These are phyloP conservation scores for Halichoerus grypus DNA, from an alignment of 2,113 vertebrate genomes.

Conservation along the genomic window DNA sequence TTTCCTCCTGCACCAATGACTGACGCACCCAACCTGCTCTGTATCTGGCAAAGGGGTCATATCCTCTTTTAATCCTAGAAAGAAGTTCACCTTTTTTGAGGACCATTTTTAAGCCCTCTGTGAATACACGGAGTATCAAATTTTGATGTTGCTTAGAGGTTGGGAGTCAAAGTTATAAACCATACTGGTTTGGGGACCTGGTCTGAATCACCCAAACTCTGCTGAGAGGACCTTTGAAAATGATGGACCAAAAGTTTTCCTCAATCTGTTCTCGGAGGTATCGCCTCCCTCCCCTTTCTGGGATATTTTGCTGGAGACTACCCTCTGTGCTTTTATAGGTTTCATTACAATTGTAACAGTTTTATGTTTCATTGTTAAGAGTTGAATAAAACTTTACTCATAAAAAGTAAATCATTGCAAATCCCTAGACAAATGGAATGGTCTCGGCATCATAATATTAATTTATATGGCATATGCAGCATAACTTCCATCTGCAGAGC, in stretches of 20 bases:
- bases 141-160: not conserved
- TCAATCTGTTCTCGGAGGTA: constrained; percentile 35
- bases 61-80: not conserved
- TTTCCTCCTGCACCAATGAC: not conserved
- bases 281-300: not conserved
- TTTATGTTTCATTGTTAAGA: constrained; percentile 79
- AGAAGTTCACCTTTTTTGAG: not conserved
- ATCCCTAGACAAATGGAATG: constrained; percentile 77
- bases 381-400: constrained; percentile 81
- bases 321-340: constrained; percentile 69
- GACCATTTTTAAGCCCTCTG: not conserved
- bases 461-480: constrained; percentile 58
- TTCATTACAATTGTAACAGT: constrained; percentile 77
- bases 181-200: not conserved
- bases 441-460: constrained; percentile 72
- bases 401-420: constrained; percentile 79
- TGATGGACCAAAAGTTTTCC: not conserved
- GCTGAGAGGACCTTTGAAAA: not conserved
- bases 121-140: constrained; percentile 5
- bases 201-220: not conserved
- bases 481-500: constrained; percentile 63
- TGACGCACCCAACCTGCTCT: not conserved
- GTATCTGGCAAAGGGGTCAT: not conserved
- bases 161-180: not conserved
- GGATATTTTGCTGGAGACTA: constrained; percentile 13